Conservation (phyloP, 2,113 vertebrate genomes). For the Hippocampus barbouri region DNA sequence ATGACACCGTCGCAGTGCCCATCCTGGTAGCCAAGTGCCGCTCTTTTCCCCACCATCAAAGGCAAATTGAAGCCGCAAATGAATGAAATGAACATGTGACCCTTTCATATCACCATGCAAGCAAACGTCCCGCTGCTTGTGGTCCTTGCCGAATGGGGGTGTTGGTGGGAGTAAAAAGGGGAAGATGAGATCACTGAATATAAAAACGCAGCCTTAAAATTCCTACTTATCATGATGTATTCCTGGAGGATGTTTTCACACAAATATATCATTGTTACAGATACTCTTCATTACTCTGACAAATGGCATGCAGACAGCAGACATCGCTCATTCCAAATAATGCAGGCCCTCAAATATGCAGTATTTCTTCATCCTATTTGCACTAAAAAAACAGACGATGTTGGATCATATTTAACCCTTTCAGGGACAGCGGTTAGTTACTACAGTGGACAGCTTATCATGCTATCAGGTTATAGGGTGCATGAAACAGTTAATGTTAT, state of each 20-base stretch:
- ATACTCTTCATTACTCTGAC: too few species aligned
- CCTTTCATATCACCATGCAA: constrained; percentile 29
- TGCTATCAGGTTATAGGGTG: too few species aligned
- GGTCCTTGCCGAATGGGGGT: not conserved
- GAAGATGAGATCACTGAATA: not conserved
- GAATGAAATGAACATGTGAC: constrained; percentile 78
- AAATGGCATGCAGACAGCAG: too few species aligned
- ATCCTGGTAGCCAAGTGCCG: constrained; percentile 84
- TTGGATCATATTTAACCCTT: not conserved
- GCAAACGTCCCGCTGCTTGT: constrained; percentile 37
- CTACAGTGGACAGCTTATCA: too few species aligned
- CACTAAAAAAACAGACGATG: constrained; percentile 15
- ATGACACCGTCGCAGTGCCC: constrained; percentile 77
- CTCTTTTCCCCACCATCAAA: constrained; percentile 37
- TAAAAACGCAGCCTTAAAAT: not conserved
- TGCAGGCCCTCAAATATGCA: too few species aligned
- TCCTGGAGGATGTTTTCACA: not conserved
- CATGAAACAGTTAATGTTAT: too few species aligned
- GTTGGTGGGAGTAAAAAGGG: not conserved
- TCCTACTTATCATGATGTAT: not conserved
- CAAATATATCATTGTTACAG: not conserved
- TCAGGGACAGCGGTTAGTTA: too few species aligned
- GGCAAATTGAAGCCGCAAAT: constrained; percentile 82
- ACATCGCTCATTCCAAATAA: too few species aligned
- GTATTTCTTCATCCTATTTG: too few species aligned